phyloP scores from a whole-genome alignment of 1,140 invertebrate species.

The Riptortus pedestris region DNA sequence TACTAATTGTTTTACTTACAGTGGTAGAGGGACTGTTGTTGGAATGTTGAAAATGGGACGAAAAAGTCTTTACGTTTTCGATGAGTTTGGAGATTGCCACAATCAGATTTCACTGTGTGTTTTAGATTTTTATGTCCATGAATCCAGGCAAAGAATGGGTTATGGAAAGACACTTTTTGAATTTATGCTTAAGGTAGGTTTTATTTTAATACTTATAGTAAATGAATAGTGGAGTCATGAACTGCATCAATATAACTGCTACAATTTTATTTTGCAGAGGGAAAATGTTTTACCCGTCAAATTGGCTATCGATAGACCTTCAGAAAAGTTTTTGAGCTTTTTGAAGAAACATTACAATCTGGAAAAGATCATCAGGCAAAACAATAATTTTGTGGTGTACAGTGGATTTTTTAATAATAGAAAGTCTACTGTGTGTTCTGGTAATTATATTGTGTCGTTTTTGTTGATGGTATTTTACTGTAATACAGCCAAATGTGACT shows the following conservation, averaged over 20 bases:
- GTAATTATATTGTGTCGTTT: background rate
- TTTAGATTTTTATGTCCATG: constrained; percentile 79
- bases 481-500: too few relatives aligned
- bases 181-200: constrained; percentile 59
- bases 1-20: constrained; percentile 7
- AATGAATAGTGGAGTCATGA: background rate
- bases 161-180: constrained; percentile 67
- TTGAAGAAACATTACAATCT: constrained; percentile 73
- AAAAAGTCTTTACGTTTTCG: constrained; percentile 75
- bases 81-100: constrained; percentile 53
- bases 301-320: constrained; percentile 82
- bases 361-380: constrained; percentile 58
- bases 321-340: constrained; percentile 74
- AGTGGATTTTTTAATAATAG: constrained; percentile 62
- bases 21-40: constrained; percentile 41
- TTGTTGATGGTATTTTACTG: too few relatives aligned
- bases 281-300: constrained; percentile 56
- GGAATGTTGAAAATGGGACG: constrained; percentile 74
- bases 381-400: constrained; percentile 82
- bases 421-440: constrained; percentile 32
- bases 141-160: constrained; percentile 63
- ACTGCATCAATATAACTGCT: background rate
- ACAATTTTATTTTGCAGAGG: constrained; percentile 40
- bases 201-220: too few relatives aligned
- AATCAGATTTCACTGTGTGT: constrained; percentile 67